Evolutionary conservation across 2,888 invertebrate genomes (phyloP).

Genomic region (Alitta virens): DNA sequence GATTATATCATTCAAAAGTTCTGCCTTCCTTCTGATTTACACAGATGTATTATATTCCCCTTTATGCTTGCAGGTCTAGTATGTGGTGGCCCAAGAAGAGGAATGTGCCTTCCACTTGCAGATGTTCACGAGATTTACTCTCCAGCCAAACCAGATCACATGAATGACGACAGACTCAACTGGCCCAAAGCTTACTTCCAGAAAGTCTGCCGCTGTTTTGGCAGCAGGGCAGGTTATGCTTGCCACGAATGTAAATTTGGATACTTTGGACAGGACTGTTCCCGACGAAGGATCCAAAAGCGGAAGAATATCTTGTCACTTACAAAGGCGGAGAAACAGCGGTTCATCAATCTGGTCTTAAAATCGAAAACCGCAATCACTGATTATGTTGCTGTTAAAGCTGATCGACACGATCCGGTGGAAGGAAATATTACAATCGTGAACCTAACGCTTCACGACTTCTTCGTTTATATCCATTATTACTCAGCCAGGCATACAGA

Average conservation of each 20-base stretch:
- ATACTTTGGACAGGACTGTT: conserved; percentile 11
- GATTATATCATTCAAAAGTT: too few relatives aligned
- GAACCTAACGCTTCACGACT: conserved; percentile 6
- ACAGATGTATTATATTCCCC: too few relatives aligned
- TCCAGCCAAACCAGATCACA: conserved; percentile 4
- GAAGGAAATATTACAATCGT: too few relatives aligned
- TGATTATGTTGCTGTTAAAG: conserved; percentile 8
- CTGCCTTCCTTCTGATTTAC: too few relatives aligned
- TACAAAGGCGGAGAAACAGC: conserved; percentile 3
- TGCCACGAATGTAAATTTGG: conserved; percentile 19
- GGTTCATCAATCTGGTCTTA: conserved; percentile 6
- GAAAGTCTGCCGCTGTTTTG: conserved; percentile 9
- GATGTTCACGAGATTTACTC: conserved; percentile 10
- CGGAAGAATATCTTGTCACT: conserved; percentile 7
- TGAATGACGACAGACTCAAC: conserved; percentile 21
- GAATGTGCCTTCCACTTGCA: conserved; percentile 9
- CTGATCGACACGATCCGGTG: neutral
- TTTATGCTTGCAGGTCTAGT: too few relatives aligned
- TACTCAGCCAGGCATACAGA: conserved; percentile 13
- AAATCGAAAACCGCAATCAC: neutral
- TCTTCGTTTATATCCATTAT: conserved; percentile 10
- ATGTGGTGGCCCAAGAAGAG: conserved; percentile 14
- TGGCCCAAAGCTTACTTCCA: conserved; percentile 22
- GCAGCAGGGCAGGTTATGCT: conserved; percentile 12
- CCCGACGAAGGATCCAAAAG: conserved; percentile 1